Conservation (phyloP, 2,113 vertebrate genomes). For the Loxodonta africana region DNA sequence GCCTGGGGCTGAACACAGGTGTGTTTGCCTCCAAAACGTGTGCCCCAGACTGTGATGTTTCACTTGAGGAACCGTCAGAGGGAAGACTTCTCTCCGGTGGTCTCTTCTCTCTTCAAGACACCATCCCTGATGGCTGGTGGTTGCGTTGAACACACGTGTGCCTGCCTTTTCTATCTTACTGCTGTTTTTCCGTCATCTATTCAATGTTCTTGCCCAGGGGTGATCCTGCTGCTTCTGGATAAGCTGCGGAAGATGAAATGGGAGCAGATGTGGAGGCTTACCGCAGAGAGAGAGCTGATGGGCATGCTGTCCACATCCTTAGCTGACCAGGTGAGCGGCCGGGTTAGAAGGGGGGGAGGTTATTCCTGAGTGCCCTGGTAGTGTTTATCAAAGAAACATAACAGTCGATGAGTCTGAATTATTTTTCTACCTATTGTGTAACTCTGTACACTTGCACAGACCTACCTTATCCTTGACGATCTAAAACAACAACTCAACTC, state of each 20-base stretch:
- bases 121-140: fast-evolving
- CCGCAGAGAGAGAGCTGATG: conserved; percentile 98
- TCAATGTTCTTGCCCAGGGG: conserved; percentile 88
- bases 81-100: not conserved
- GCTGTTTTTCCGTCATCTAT: not conserved
- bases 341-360: fast-evolving
- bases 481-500: no score
- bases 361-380: not conserved
- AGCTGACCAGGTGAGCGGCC: conserved; percentile 95
- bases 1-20: not conserved
- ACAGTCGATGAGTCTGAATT: not conserved
- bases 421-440: fast-evolving
- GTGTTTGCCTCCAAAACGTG: fast-evolving
- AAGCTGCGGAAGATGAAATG: conserved; percentile 97
- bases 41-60: no score
- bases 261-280: conserved; percentile 99
- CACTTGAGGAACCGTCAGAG: not conserved
- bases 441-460: not conserved
- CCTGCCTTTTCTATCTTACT: not conserved
- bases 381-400: not conserved
- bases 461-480: not conserved
- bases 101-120: not conserved
- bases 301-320: conserved; percentile 98
- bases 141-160: fast-evolving
- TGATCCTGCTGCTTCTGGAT: conserved; percentile 97